Evolutionary conservation across 2,113 vertebrate genomes (phyloP).

Genomic region (Tretioscincus oriximinensis): DNA sequence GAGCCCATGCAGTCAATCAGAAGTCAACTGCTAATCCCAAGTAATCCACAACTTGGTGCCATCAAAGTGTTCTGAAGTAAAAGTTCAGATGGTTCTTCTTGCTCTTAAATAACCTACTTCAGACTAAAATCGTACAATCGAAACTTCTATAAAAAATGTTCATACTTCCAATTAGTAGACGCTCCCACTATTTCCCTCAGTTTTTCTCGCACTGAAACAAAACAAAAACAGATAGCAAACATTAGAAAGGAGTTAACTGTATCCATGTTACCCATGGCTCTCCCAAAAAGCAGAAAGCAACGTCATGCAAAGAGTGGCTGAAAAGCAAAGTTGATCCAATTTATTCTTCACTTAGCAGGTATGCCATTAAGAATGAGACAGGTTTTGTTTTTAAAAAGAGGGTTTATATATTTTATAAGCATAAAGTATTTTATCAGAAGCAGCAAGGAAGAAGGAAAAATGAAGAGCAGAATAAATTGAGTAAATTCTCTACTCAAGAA

Average conservation of each 20-base stretch:
- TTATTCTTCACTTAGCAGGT: slow-evolving; percentile 37
- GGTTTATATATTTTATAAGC: not conserved
- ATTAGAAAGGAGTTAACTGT: slow-evolving; percentile 14
- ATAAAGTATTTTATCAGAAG: not conserved
- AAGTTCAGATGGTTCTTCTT: not conserved
- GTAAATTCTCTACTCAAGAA: too few relatives aligned
- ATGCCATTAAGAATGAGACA: slow-evolving; percentile 16
- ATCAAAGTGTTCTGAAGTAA: not conserved
- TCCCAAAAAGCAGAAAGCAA: slow-evolving; percentile 39
- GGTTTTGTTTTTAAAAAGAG: not conserved
- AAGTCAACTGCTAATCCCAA: too few relatives aligned
- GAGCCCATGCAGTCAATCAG: too few relatives aligned
- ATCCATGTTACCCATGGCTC: slow-evolving; percentile 34
- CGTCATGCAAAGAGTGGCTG: slow-evolving; percentile 57
- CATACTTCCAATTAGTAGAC: slow-evolving; percentile 94
- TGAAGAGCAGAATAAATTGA: not conserved
- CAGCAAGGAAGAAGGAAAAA: not conserved
- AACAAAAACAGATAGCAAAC: slow-evolving; percentile 44
- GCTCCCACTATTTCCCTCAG: slow-evolving; percentile 91
- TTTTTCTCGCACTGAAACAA: slow-evolving; percentile 85
- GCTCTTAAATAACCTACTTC: not conserved
- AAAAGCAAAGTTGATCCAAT: slow-evolving; percentile 42
- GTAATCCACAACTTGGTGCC: too few relatives aligned
- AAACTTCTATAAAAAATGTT: slow-evolving; percentile 24
- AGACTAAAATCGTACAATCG: not conserved